Evolutionary conservation across 2,888 invertebrate species (phyloP).

Genomic region (Trichopria drosophilae): DNA sequence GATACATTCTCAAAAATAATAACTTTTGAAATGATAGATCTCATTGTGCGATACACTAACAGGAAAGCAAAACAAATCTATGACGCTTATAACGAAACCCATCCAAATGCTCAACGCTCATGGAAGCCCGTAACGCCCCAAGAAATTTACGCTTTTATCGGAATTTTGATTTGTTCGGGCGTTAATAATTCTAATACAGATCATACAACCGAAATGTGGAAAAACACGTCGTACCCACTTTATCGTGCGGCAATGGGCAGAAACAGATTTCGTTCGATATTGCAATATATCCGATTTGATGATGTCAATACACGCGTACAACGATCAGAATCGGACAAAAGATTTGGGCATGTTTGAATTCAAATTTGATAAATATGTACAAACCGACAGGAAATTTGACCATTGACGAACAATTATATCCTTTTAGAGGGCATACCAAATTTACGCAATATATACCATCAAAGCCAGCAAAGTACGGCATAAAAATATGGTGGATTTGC

Average conservation of each 20-base stretch:
- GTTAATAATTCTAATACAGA: conserved; percentile 35
- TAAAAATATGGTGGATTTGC: conserved; percentile 44
- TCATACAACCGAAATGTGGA: conserved; percentile 11
- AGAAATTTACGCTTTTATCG: conserved; percentile 35
- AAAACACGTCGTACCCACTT: conserved; percentile 11
- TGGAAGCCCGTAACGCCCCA: conserved; percentile 19
- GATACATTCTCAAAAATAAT: conserved; percentile 10
- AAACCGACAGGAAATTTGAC: conserved; percentile 42
- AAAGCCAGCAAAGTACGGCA: conserved; percentile 41
- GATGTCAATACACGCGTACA: conserved; percentile 37
- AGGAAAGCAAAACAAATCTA: conserved; percentile 19
- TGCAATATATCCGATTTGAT: conserved; percentile 44
- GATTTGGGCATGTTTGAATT: conserved; percentile 45
- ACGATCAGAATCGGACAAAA: conserved; percentile 39
- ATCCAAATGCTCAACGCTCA: conserved; percentile 7
- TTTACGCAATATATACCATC: no score
- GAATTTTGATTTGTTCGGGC: conserved; percentile 34
- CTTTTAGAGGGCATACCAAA: conserved; percentile 42
- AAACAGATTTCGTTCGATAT: conserved; percentile 27
- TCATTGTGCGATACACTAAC: conserved; percentile 17
- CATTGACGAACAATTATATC: conserved; percentile 45
- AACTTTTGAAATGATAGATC: conserved; percentile 12
- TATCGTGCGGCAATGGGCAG: conserved; percentile 24
- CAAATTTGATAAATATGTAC: conserved; percentile 41
- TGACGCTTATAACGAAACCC: conserved; percentile 14